These are phyloP conservation scores for Bombyx mori DNA, from an alignment of 1,140 invertebrate species.

Conservation along the genomic window DNA sequence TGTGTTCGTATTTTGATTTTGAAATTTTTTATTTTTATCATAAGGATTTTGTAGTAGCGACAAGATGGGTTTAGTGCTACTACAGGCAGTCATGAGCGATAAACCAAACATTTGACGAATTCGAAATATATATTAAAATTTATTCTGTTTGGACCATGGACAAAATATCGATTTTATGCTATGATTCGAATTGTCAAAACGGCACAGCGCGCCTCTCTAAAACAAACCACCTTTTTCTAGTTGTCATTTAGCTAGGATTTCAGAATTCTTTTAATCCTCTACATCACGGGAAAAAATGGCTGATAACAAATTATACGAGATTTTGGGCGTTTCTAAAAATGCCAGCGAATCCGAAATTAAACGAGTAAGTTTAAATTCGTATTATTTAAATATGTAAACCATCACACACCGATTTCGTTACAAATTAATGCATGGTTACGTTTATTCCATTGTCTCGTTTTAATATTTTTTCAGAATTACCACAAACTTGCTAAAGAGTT, in stretches of 20 bases:
- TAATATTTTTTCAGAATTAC: slow-evolving; percentile 77
- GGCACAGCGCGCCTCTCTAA: too few species aligned
- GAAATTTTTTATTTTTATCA: too few species aligned
- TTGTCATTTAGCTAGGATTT: slow-evolving; percentile 14
- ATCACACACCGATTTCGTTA: background rate
- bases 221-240: background rate
- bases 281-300: slow-evolving; percentile 64
- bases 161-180: too few species aligned
- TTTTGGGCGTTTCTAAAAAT: slow-evolving; percentile 83
- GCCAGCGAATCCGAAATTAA: slow-evolving; percentile 88
- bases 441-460: slow-evolving; percentile 20
- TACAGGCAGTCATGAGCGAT: too few species aligned
- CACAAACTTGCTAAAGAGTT: slow-evolving; percentile 89
- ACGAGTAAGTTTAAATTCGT: slow-evolving; percentile 76
- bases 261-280: slow-evolving; percentile 35
- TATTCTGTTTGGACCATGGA: too few species aligned
- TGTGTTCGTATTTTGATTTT: too few species aligned
- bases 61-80: too few species aligned
- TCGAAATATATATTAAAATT: too few species aligned
- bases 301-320: slow-evolving; percentile 87
- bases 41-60: too few species aligned
- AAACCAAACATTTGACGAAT: too few species aligned
- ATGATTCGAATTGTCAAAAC: too few species aligned
- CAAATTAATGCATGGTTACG: slow-evolving; percentile 6
- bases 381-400: slow-evolving; percentile 4